Evolutionary conservation across 2,113 vertebrate species (phyloP).

Genomic region (Accipiter cooperii): DNA sequence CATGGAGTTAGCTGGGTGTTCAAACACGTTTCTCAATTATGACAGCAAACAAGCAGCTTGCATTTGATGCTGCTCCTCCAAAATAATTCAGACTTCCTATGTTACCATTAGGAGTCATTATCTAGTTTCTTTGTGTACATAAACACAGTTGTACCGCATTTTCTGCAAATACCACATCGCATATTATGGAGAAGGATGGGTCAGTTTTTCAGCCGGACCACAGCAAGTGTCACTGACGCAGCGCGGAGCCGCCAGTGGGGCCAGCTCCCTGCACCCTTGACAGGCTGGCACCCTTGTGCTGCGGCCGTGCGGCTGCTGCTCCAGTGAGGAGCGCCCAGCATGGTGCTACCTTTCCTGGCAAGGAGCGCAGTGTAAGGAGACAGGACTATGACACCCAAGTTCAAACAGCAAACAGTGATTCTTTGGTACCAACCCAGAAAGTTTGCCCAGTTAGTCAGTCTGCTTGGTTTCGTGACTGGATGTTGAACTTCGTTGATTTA

Average conservation of each 20-base stretch:
- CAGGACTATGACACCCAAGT: neutral
- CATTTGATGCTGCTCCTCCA: neutral
- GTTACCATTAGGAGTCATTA: neutral
- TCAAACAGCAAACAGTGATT: neutral
- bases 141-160: neutral
- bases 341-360: neutral
- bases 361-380: rapidly evolving
- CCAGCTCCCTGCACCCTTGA: neutral
- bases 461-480: neutral
- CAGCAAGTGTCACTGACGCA: rapidly evolving
- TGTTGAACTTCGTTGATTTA: neutral
- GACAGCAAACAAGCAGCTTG: neutral
- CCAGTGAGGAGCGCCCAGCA: rapidly evolving
- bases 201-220: neutral
- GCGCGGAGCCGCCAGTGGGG: rapidly evolving
- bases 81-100: neutral
- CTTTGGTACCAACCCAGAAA: neutral
- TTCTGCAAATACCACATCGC: neutral
- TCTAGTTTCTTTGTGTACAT: neutral
- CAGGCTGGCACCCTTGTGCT: rapidly evolving
- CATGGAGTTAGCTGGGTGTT: neutral
- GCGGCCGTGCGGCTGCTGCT: rapidly evolving
- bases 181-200: neutral
- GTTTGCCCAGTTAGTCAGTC: neutral
- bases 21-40: neutral